A percentile compares a stretch with the other conserved stretches of the same genome.
These are phyloP conservation scores for Rhopalosiphum nymphaeae DNA, from an alignment of 2,888 invertebrate genomes.

Conservation along the genomic window DNA sequence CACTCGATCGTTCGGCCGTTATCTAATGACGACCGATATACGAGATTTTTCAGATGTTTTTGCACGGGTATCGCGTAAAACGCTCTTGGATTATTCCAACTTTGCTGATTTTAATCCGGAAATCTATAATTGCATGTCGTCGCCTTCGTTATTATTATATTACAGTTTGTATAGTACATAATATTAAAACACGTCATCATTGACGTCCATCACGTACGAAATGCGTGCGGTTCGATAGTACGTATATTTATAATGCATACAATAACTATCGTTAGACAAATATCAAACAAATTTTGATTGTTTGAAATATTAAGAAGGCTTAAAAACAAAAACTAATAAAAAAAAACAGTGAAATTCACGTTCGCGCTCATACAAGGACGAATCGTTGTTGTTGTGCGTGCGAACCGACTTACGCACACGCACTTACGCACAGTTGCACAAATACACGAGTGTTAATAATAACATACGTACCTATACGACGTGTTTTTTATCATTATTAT, in stretches of 20 bases:
- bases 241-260: background rate
- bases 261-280: background rate
- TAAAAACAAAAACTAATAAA: background rate
- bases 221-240: constrained; percentile 1
- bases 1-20: background rate
- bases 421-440: background rate
- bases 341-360: background rate
- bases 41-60: background rate
- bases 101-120: background rate
- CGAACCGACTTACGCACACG: background rate
- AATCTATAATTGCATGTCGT: background rate
- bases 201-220: constrained; percentile 36
- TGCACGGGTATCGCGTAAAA: background rate
- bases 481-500: constrained; percentile 18
- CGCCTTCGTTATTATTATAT: background rate
- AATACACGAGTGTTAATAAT: background rate
- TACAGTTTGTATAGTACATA: background rate
- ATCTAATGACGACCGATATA: background rate
- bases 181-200: background rate
- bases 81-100: background rate
- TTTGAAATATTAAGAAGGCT: constrained; percentile 5
- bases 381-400: constrained; percentile 20
- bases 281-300: background rate
- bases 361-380: background rate
- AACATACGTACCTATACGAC: background rate